phyloP scores from a whole-genome alignment of 1,140 invertebrate genomes.

The Dendroctonus valens region DNA sequence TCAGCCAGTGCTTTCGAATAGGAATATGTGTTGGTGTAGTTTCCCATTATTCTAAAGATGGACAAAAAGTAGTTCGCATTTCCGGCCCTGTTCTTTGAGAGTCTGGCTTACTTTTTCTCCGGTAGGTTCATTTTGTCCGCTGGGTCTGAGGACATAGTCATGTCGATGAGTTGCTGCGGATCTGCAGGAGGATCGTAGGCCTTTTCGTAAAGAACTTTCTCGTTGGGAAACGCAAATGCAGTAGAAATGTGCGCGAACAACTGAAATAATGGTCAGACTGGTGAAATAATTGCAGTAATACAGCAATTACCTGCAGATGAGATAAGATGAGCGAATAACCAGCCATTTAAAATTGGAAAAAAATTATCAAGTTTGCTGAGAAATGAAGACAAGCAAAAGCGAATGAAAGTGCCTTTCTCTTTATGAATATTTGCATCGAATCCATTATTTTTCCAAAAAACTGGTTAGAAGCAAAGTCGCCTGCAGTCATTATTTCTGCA shows the following conservation, averaged over 20 bases:
- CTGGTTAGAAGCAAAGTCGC: no score
- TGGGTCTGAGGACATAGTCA: conserved; percentile 51
- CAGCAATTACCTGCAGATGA: no score
- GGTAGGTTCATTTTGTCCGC: not conserved
- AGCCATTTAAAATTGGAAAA: not conserved
- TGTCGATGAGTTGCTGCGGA: conserved; percentile 85
- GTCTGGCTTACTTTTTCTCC: not conserved
- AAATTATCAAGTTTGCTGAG: not conserved
- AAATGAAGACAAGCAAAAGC: not conserved
- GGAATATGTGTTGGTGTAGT: conserved; percentile 82
- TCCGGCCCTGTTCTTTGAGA: not conserved
- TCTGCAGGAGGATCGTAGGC: conserved; percentile 76
- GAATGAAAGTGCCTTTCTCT: not conserved
- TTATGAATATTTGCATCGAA: not conserved
- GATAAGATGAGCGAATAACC: not conserved
- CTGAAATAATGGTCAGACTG: no score
- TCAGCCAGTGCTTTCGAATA: conserved; percentile 90
- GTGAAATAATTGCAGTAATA: no score
- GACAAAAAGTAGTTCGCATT: not conserved
- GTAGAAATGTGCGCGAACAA: conserved; percentile 62
- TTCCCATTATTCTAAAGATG: conserved; percentile 33
- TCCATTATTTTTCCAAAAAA: not conserved
- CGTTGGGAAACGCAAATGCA: conserved; percentile 67
- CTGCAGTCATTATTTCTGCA: no score
- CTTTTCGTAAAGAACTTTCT: conserved; percentile 57